A percentile compares a stretch with the other conserved stretches of the same genome.
These are phyloP conservation scores for Medauroidea extradentata DNA, from an alignment of 1,140 invertebrate species.

Conservation along the genomic window DNA sequence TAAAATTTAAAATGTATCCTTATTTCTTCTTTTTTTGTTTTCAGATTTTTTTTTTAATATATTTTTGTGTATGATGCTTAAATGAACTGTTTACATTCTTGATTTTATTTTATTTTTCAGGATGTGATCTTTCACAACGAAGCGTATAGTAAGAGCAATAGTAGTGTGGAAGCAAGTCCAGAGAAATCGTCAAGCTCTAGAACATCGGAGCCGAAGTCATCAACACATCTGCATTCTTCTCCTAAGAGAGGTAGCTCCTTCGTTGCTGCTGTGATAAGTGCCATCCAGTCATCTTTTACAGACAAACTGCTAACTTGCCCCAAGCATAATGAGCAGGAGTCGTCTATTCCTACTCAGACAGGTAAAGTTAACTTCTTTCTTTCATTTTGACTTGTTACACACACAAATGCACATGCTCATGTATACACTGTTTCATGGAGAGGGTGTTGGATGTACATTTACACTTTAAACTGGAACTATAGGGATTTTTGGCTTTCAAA, in stretches of 20 bases:
- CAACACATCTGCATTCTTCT: slow-evolving; percentile 39
- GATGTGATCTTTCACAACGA: slow-evolving; percentile 72
- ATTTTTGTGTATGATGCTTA: not conserved
- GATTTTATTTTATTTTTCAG: slow-evolving; percentile 35
- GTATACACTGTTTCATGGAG: no score
- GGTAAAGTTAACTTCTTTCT: no score
- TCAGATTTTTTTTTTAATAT: not conserved
- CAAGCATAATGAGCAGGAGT: no score
- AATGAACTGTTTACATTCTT: not conserved
- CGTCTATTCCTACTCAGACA: no score
- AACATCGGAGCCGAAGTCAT: not conserved
- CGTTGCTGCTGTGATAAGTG: slow-evolving; percentile 61
- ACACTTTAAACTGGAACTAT: no score
- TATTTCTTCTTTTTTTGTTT: no score
- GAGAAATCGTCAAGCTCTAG: slow-evolving; percentile 39
- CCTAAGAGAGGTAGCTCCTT: slow-evolving; percentile 58
- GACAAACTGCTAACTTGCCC: no score
- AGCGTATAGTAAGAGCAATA: slow-evolving; percentile 58
- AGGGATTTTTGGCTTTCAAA: no score
- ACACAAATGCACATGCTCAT: no score
- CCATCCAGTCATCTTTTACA: slow-evolving; percentile 53
- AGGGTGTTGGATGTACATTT: no score
- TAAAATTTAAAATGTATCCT: no score
- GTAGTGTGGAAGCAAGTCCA: slow-evolving; percentile 54
- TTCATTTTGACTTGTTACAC: no score